These are phyloP conservation scores for Pangasius larnaudii DNA, from an alignment of 2,797 vertebrate species.

Conservation along the genomic window DNA sequence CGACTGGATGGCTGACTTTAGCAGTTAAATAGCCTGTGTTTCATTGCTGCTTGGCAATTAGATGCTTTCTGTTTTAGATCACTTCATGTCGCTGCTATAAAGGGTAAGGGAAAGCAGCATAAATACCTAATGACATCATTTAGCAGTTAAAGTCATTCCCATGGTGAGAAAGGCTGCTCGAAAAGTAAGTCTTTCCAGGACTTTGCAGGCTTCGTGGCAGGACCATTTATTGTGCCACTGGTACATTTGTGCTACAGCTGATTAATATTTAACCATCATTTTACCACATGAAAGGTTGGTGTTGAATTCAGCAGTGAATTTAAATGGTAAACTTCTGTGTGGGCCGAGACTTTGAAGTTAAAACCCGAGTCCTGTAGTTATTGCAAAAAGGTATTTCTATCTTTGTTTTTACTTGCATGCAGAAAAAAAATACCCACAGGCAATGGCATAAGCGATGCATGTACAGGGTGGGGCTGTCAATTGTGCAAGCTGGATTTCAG, in stretches of 20 bases:
- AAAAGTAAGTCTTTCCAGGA: neutral
- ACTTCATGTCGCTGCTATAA: constrained; percentile 34
- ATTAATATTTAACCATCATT: constrained; percentile 21
- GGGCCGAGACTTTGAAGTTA: neutral
- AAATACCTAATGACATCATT: constrained; percentile 51
- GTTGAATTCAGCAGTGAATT: neutral
- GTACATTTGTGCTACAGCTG: neutral
- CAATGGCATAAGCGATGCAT: constrained; percentile 13
- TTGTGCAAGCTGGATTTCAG: constrained; percentile 43
- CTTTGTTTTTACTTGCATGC: constrained; percentile 12
- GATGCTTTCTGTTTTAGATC: constrained; percentile 44
- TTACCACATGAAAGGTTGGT: constrained; percentile 10
- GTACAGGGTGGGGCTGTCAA: constrained; percentile 30
- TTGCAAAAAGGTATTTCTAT: neutral
- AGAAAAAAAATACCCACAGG: constrained; percentile 1
- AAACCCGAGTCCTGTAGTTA: neutral
- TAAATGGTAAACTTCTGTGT: neutral
- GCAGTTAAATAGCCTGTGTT: constrained; percentile 46
- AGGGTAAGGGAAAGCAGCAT: constrained; percentile 18
- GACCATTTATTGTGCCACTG: neutral
- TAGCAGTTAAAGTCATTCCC: constrained; percentile 39
- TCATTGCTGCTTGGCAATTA: constrained; percentile 40
- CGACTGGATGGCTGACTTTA: constrained; percentile 20
- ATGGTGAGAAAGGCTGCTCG: constrained; percentile 19
- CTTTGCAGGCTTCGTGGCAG: neutral